Conservation (phyloP, 2,888 invertebrate genomes). For the Polia nebulosa region DNA sequence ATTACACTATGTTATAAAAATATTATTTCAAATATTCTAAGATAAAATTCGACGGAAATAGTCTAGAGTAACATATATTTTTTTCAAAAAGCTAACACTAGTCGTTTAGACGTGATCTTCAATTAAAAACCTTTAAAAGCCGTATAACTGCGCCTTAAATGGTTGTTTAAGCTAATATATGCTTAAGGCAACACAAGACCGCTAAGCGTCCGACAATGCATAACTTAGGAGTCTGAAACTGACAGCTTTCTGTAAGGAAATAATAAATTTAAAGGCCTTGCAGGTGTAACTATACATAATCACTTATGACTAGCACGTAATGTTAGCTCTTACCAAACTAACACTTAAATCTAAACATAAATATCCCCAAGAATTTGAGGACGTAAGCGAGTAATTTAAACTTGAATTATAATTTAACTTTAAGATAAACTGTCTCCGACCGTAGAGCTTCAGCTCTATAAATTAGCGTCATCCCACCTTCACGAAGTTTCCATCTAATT, state of each 20-base stretch:
- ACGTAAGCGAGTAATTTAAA: conserved; percentile 51
- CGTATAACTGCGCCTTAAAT: too few relatives aligned
- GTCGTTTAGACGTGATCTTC: too few relatives aligned
- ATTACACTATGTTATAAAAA: too few relatives aligned
- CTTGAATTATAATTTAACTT: conserved; percentile 61
- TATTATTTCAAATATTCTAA: too few relatives aligned
- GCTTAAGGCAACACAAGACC: too few relatives aligned
- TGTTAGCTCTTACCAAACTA: conserved; percentile 17
- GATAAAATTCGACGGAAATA: too few relatives aligned
- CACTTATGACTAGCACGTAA: neutral
- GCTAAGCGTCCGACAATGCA: too few relatives aligned
- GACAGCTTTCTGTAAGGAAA: neutral
- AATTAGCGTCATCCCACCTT: conserved; percentile 56
- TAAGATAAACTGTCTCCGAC: conserved; percentile 56
- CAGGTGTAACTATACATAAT: neutral
- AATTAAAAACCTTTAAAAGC: too few relatives aligned
- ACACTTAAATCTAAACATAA: conserved; percentile 39
- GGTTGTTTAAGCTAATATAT: too few relatives aligned
- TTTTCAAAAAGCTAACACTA: too few relatives aligned
- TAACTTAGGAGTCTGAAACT: too few relatives aligned
- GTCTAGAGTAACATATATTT: too few relatives aligned
- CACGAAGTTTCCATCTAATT: conserved; percentile 63
- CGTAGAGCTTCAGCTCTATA: conserved; percentile 49
- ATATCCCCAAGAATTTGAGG: conserved; percentile 37
- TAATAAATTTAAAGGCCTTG: neutral